Evolutionary conservation across 2,888 invertebrate genomes (phyloP), one percentile per base, ranked within the genome.

Genomic region (Falcaria lacertinaria): DNA sequence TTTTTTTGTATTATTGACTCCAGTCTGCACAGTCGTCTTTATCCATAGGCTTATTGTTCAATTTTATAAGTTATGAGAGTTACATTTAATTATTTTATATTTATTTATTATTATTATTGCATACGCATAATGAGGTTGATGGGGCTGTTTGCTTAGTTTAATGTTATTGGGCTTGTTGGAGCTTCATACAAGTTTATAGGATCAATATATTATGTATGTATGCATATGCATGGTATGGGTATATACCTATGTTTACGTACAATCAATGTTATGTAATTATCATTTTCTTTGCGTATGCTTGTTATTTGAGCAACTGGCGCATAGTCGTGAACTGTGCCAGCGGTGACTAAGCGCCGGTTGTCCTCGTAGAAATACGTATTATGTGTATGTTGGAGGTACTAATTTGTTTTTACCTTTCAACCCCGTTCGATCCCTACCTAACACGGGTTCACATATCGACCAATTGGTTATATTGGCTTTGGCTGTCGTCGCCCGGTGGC

Each of bases 401-500:
- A 87, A 87, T 88, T 80, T 81, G 61, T 81, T 86, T 88, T 87
- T 86, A 65, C 84, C 69, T 86, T 78, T 82, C 79, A 80, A 69
- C 62, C 70, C 74, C 69, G 66, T 69, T 74, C 80, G 83, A 78
- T 79, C 74, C 83, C 75, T 64, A 83, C 78, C 74, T 85, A 81
- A 84, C 77, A 77, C 72, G 86, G 86, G 86, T 80, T 73, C 70
- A 71, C 71, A 67, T 79, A 69, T 74, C 80, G 68, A 72, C 75
- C 69, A 73, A 77, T 71, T 74, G 72, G 68, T 79, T 72, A 69
- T 63, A 69, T 74, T 78, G 82, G 74, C 74, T 69, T 74, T 78
- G 82, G 74, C 74, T 69, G 77, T 53, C 72, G 73, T 69, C 75
- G 74, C 62, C 66, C 61, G 75, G 69, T 72, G 69, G 60, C 63